Percentiles rank a stretch among this genome's conserved stretches.
Evolutionary conservation across 2,113 vertebrate genomes (phyloP).

Genomic region (Sterna hirundo): DNA sequence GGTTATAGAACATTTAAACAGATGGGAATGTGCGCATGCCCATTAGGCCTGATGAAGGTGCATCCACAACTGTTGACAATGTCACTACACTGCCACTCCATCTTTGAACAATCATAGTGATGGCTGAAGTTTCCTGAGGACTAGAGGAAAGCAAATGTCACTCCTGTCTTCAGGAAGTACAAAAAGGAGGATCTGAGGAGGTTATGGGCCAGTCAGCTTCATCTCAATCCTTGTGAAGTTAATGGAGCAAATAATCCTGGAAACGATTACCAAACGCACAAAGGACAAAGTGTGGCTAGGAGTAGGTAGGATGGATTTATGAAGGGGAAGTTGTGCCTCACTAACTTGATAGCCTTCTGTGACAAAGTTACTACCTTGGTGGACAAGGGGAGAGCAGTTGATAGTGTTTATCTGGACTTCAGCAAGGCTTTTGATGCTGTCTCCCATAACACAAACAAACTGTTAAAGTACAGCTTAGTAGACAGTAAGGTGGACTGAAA

Average conservation of each 20-base stretch:
- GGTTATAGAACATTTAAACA: background rate
- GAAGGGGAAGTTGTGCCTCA: background rate
- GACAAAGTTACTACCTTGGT: background rate
- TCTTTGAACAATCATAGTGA: background rate
- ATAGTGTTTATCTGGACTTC: background rate
- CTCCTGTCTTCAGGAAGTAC: background rate
- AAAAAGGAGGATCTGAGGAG: background rate
- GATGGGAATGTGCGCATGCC: background rate
- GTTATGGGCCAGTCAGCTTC: background rate
- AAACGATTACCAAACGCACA: background rate
- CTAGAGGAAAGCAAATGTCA: background rate
- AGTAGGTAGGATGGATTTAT: background rate
- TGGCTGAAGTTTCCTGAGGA: background rate
- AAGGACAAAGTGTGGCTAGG: background rate
- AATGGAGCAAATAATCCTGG: background rate
- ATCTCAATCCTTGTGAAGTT: background rate
- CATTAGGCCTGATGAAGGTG: background rate
- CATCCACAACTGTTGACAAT: background rate
- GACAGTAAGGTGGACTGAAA: background rate
- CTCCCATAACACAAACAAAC: background rate
- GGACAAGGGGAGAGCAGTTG: background rate
- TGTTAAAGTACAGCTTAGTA: background rate
- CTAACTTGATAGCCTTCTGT: background rate
- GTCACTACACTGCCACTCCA: background rate
- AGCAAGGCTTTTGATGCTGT: background rate